Base-by-base conservation (phyloP, 2,888 invertebrate genomes). In the Bimastos eiseni region DNA sequence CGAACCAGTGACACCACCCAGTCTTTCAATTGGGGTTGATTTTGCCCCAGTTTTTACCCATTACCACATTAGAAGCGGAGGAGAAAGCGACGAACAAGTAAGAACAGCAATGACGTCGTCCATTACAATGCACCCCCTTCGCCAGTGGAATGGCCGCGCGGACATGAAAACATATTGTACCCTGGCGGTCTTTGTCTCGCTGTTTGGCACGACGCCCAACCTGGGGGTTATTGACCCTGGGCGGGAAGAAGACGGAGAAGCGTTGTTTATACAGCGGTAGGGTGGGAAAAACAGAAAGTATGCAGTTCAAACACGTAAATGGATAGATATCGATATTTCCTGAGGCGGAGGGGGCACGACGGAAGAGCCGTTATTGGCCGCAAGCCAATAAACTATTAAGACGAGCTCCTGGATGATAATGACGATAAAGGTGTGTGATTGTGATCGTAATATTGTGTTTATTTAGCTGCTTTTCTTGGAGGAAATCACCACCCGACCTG, bases 151-250 rank as follows among this genome's bases (percentile, higher is more conserved):
- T 70, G 70, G 70, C 13, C 3, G 70, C 70, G 70, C 70, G 8
- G 30, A n/a, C 70, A 70, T 24, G 44, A 11, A 70, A n/a, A n/a
- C n/a, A n/a, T n/a, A n/a, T n/a, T n/a, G n/a, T 70, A 70, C n/a
- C 70, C n/a, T 70, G 70, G 70, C 13, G 30, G 70, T 70, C 70
- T 70, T 70, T 70, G 70, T 70, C 70, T n/a, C 70, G 30, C 11
- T n/a, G 6, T 4, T 8, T n/a, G 86, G 24, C 86, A 36, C 34
- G 36, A 34, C 86, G 37, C 86, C 86, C 86, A 86, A 36, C 86
- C 86, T 37, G 86, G 86, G 37, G 86, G 37, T 86, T 86, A 86
- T 86, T 86, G 34, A 86, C 86, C 86, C 33, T 86, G 17, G 86
- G 37, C 86, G 37, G 86, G 34, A 34, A 24, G 84, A 34, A 33